Percentiles rank a stretch among this genome's conserved stretches.
phyloP scores from a whole-genome alignment of 2,113 vertebrate species.

The Scatophagus argus region DNA sequence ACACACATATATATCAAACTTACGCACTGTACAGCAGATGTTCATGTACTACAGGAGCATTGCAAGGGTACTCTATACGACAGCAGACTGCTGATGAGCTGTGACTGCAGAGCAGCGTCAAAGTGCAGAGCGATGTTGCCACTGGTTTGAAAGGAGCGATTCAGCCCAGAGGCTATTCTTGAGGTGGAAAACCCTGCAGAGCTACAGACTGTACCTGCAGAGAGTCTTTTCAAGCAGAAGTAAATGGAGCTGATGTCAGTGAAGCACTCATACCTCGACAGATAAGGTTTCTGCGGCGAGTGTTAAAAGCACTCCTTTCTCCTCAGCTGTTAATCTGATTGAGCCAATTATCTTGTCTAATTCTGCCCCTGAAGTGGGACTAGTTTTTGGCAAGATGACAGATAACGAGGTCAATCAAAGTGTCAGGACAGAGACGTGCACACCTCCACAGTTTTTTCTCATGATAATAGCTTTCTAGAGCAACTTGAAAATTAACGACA shows the following conservation, averaged over 20 bases:
- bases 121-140: neutral
- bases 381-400: conserved; percentile 30
- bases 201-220: conserved; percentile 44
- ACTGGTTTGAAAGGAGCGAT: conserved; percentile 9
- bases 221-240: conserved; percentile 40
- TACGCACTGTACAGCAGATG: neutral
- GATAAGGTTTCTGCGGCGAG: neutral
- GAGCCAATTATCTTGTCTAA: conserved; percentile 37
- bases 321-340: conserved; percentile 6
- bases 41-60: neutral
- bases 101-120: conserved; percentile 12
- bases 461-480: conserved; percentile 43
- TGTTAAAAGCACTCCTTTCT: neutral
- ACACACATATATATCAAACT: neutral
- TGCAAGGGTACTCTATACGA: neutral
- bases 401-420: conserved; percentile 47
- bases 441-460: conserved; percentile 24
- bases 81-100: conserved; percentile 6
- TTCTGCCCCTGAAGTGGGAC: conserved; percentile 3
- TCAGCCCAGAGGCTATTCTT: conserved; percentile 43
- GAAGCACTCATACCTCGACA: neutral
- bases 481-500: conserved; percentile 31
- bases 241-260: conserved; percentile 33
- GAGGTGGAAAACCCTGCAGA: conserved; percentile 2
- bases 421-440: conserved; percentile 18